Evolutionary conservation across 2,113 vertebrate genomes (phyloP).

Genomic region (Cyanoderma ruficeps): DNA sequence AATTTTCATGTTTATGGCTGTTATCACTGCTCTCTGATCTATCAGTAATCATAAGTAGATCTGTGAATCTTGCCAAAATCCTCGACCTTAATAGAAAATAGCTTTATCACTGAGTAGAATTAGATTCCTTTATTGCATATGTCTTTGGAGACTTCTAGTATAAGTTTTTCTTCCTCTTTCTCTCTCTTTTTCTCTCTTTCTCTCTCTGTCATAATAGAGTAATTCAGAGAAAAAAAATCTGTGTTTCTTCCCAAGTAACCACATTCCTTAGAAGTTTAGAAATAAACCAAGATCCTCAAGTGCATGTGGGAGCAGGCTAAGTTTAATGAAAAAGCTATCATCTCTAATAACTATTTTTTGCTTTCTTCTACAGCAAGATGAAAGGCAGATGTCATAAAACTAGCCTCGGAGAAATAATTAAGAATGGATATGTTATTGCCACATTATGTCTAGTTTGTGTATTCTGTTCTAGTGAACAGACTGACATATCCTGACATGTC

Average conservation of each 20-base stretch:
- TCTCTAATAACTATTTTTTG: neutral
- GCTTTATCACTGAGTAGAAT: neutral
- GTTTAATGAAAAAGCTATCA: neutral
- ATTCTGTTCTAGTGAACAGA: neutral
- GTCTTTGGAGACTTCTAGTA: neutral
- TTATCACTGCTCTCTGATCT: neutral
- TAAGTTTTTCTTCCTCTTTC: neutral
- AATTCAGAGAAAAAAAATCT: neutral
- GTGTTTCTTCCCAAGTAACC: neutral
- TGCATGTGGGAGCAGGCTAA: accelerated
- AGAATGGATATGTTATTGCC: neutral
- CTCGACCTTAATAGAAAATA: neutral
- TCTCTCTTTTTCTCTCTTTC: neutral
- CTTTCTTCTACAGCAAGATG: neutral
- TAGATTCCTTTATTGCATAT: neutral
- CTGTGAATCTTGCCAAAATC: neutral
- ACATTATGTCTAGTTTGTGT: neutral
- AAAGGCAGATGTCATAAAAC: neutral
- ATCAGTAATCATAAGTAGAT: neutral
- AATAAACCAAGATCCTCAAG: neutral
- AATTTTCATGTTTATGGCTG: neutral
- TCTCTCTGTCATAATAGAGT: neutral
- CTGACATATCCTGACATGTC: neutral
- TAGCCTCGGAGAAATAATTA: neutral
- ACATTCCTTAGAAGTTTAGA: neutral